Evolutionary conservation across 1,140 invertebrate genomes (phyloP), one percentile per base, ranked within the genome.

Genomic region (Cyclargus thomasi): DNA sequence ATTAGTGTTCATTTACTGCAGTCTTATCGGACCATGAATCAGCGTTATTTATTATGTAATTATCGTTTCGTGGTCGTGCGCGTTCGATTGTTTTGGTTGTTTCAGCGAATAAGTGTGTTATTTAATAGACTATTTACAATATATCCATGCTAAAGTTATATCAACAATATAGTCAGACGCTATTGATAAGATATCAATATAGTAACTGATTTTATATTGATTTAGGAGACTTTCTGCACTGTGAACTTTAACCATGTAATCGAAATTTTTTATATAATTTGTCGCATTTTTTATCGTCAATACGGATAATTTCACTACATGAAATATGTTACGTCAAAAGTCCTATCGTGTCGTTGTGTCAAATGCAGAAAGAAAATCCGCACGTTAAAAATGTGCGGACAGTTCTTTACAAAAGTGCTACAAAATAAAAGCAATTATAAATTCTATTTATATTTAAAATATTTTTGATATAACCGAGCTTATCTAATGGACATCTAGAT

Each of bases 11-110:
- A 74, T 76, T 74, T 74, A 70, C 65, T 72, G 67, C 67, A 68
- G 65, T 71, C 70, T 70, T 76, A 74, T 74, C 70, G 72, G 55
- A 69, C 68, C 74, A 75, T 75, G 73, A 70, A 75, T 75, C 74
- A 75, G 59, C 66, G 70, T 75, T 75, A 73, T 77, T 77, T 77
- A 77, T 77, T 53, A 71, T 72, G 75, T 70, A 77, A 77, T 77
- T 77, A 77, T 75, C 75, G 68, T 71, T 71, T 67, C 66, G 70
- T 65, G 68, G 75, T 73, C 53, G 69, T 68, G 72, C 68, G 69
- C 64, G 63, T 69, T 70, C 67, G 64, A 76, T 72, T 69, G 67
- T 67, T 67, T 57, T 67, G 63, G 67, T 71, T 68, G 67, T 67
- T 68, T 68, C 71, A 73, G 67, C 62, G 47, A 62, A 69, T 70